Conservation (phyloP, 2,113 vertebrate genomes). For the Prinia subflava region DNA sequence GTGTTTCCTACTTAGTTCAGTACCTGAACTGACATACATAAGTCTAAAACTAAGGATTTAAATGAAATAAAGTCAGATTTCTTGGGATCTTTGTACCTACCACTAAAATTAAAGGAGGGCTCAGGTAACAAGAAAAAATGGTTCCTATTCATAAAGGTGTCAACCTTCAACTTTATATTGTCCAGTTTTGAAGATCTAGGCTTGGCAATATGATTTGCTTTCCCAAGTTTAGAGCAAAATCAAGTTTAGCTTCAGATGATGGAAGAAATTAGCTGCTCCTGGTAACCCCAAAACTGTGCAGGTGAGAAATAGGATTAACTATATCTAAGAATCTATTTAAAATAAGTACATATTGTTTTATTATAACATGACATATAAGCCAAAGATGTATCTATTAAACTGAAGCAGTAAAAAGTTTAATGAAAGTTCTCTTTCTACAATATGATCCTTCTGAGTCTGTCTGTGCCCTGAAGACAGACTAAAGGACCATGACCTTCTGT, state of each 20-base stretch:
- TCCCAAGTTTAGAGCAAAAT: background rate
- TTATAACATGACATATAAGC: background rate
- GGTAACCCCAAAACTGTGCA: background rate
- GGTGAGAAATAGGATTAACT: background rate
- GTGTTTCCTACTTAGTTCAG: background rate
- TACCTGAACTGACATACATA: background rate
- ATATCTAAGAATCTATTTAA: background rate
- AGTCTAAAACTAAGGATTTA: background rate
- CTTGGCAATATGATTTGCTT: background rate
- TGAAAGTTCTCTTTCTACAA: background rate
- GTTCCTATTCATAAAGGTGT: background rate
- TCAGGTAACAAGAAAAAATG: background rate
- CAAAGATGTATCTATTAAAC: background rate
- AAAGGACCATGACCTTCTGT: background rate
- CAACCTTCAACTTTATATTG: background rate
- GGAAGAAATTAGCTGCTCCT: background rate
- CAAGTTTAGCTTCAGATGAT: background rate
- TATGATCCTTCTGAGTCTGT: background rate
- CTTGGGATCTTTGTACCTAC: rapidly evolving
- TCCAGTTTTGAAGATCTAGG: background rate
- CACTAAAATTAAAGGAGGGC: background rate
- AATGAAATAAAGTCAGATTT: background rate
- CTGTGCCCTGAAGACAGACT: background rate
- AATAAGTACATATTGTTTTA: background rate
- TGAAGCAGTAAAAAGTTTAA: background rate